Evolutionary conservation across 2,113 vertebrate species (phyloP), one percentile per base, ranked within the genome.

Genomic region (Chloebia gouldiae): DNA sequence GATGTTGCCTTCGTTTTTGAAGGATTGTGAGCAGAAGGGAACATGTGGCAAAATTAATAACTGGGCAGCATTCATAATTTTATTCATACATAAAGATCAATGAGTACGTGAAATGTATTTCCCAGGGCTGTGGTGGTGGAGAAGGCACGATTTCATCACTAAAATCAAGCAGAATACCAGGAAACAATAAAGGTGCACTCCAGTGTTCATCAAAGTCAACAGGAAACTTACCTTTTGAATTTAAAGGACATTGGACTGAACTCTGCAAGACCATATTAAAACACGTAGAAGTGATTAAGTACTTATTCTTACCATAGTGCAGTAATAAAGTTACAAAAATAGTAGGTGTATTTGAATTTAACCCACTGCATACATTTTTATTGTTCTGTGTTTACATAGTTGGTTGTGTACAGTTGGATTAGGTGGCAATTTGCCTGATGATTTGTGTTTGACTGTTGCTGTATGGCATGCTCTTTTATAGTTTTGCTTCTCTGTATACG

Each of bases 21-120:
- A 83, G 39, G 33, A 44, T 24, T 87, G 53, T 57, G 63, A 93
- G 56, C 65, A 92, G 63, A 93, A 95, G 77, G 61, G 40, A 94
- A 79, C 59, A 70, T 80, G 87, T 91, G 77, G 89, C 42, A 77
- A 65, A 94, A 96, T 86, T 76, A 94, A 45, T 92, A 91, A 47
- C 27, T 44, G 63, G 63, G 35, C 86, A 94, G 33, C 23, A 64
- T 95, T 85, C 71, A 37, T 68, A 49, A 57, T 93, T 83, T 87
- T 81, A 91, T 89, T 53, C 63, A 85, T 96, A 92, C 90, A 95
- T 96, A 95, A 95, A 85, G 87, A 87, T 88, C 92, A 95, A 72
- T 64, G 53, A 21, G 47, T 92, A 57, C 81, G 39, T 94, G 83
- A 93, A 92, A 95, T 89, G 19, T 83, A 90, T 95, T 94, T 94